phyloP scores from a whole-genome alignment of 2,113 vertebrate genomes.

The Labrus mixtus region DNA sequence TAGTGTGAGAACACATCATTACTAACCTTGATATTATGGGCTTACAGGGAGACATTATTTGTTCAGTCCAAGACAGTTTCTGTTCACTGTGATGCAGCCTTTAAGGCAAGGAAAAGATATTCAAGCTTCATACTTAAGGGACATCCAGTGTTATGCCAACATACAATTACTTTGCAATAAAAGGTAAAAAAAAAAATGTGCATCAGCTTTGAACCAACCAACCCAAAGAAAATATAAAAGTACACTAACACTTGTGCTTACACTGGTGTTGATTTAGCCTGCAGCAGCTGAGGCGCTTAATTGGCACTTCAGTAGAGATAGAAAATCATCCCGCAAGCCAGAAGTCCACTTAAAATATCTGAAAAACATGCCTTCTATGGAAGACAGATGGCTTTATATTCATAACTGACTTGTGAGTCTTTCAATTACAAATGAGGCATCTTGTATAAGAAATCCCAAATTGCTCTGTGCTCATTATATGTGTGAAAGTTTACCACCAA shows the following conservation, averaged over 20 bases:
- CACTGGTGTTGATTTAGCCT: conserved; percentile 14
- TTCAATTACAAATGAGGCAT: neutral
- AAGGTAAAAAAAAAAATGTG: neutral
- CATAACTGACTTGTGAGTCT: neutral
- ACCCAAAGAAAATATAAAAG: neutral
- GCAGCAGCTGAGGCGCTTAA: conserved; percentile 4
- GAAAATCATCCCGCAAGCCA: conserved; percentile 2
- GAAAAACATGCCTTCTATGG: neutral
- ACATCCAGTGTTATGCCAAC: no score
- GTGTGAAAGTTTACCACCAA: neutral
- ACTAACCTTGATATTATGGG: neutral
- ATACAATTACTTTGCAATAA: neutral
- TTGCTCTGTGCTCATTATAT: neutral
- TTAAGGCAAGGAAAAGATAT: neutral
- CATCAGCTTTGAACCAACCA: neutral
- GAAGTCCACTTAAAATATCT: neutral
- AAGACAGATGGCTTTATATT: neutral
- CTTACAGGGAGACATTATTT: neutral
- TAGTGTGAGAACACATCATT: neutral
- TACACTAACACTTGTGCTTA: neutral
- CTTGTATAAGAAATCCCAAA: conserved; percentile 5
- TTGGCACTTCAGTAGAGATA: conserved; percentile 17
- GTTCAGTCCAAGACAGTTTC: neutral
- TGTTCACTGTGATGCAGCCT: neutral
- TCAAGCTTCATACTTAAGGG: no score